Conservation (phyloP, 2,888 invertebrate genomes). For the Nudaria mundana region DNA sequence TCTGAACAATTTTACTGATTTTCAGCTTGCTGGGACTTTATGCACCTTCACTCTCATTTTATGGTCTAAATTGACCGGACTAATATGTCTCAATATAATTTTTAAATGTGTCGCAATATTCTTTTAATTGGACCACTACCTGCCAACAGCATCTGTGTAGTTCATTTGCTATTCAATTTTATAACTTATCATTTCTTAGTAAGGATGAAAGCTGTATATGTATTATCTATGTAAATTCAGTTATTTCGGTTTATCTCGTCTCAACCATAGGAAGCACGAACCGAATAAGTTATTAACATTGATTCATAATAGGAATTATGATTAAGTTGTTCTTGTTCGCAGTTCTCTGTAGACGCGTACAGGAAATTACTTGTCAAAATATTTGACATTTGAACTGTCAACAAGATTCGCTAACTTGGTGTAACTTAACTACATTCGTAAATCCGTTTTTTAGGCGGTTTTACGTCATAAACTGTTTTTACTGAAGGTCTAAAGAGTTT, state of each 20-base stretch:
- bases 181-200: slow-evolving; percentile 18
- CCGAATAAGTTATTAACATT: slow-evolving; percentile 38
- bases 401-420: slow-evolving; percentile 9
- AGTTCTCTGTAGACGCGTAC: slow-evolving; percentile 12
- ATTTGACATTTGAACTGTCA: slow-evolving; percentile 14
- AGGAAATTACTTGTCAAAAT: slow-evolving; percentile 17
- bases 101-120: too few relatives aligned
- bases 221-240: slow-evolving; percentile 43
- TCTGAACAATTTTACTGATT: too few relatives aligned
- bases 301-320: slow-evolving; percentile 46
- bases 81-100: too few relatives aligned
- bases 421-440: too few relatives aligned
- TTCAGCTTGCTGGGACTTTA: too few relatives aligned
- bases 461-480: too few relatives aligned
- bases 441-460: too few relatives aligned
- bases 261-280: slow-evolving; percentile 50
- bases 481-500: too few relatives aligned
- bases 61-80: too few relatives aligned
- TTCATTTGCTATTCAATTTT: slow-evolving; percentile 18
- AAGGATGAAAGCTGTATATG: slow-evolving; percentile 37
- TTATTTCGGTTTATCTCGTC: slow-evolving; percentile 51
- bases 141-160: slow-evolving; percentile 7
- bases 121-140: slow-evolving; percentile 7
- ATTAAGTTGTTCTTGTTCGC: slow-evolving; percentile 45
- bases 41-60: too few relatives aligned